Evolutionary conservation across 1,140 invertebrate species (phyloP), one percentile per base, ranked within the genome.

Genomic region (Megalonaias nervosa): DNA sequence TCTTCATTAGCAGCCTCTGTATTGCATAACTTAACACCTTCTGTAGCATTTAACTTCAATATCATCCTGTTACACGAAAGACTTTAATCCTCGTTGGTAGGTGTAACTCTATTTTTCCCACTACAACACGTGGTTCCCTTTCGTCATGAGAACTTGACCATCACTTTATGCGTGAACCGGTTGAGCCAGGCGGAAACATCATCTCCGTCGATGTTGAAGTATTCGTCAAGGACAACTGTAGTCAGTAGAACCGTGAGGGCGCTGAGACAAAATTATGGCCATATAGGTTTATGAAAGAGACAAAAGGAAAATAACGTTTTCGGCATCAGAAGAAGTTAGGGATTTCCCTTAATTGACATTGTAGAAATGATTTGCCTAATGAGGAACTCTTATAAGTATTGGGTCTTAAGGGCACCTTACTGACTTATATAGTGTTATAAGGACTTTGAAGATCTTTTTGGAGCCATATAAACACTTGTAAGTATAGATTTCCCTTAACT

Each of bases 181-280:
- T 76, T 67, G 0, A 76, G n/a, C 74, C 74, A 76, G 3, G 67
- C 55, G 15, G 68, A 68, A 26, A 64, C 68, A n/a, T 76, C 74
- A 31, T 76, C 74, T 31, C 71, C 74, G 9, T 14, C 67, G 48
- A 70, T 67, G 60, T 76, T 76, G 60, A 76, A 76, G 38, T 76
- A 76, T 2, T 71, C 65, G 60, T 76, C 74, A 9, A 76, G 38
- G 16, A 76, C 74, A 1, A 76, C 68, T 21, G 71, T 76, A 1
- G 74, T 76, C 21, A 76, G 71, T 19, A 76, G 55, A 12, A 76
- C 74, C 48, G 74, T 70, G 15, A 76, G 59, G 21, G 74, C 67
- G 31, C 74, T 76, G 23, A 76, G 48, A 55, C 70, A 70, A 11
- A 71, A 76, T 76, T 21, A 76, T 76, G 14, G 74, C 71, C 60